These are phyloP conservation scores for Megastigmus dorsalis DNA, from an alignment of 2,888 invertebrate species.

Conservation along the genomic window DNA sequence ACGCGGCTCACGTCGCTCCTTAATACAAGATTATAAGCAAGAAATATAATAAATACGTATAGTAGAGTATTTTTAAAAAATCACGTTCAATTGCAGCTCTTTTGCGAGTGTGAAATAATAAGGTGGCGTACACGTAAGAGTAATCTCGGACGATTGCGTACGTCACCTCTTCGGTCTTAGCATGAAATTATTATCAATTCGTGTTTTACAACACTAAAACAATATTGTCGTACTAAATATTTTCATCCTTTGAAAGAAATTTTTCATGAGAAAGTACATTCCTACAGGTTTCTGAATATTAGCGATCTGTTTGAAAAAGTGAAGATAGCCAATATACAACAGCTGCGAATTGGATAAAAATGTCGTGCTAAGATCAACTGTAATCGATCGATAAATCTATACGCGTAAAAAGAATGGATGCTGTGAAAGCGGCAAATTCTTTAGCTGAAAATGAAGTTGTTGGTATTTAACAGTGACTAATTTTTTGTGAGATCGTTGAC, in stretches of 20 bases:
- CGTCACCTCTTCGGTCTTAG: slow-evolving; percentile 3
- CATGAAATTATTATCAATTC: no score
- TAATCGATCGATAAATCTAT: slow-evolving; percentile 2
- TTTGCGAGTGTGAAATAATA: no score
- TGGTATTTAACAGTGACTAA: slow-evolving; percentile 31
- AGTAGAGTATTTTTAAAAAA: slow-evolving; percentile 43
- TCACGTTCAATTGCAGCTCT: slow-evolving; percentile 21
- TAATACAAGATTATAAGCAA: background rate
- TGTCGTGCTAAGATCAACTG: slow-evolving; percentile 2
- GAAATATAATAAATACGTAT: background rate
- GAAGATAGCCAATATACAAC: no score
- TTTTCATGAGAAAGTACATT: no score
- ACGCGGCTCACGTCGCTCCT: slow-evolving; percentile 3
- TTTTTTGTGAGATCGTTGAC: slow-evolving; percentile 43
- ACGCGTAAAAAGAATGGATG: slow-evolving; percentile 11
- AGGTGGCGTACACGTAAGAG: no score
- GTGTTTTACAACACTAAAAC: no score
- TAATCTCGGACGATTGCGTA: no score
- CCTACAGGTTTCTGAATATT: no score
- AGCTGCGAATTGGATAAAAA: no score
- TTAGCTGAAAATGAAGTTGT: slow-evolving; percentile 23
- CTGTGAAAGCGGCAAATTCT: background rate
- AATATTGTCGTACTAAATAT: no score
- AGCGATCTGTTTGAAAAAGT: no score
- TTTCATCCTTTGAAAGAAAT: no score